phyloP scores from a whole-genome alignment of 2,113 vertebrate species.

The Zapornia atra region DNA sequence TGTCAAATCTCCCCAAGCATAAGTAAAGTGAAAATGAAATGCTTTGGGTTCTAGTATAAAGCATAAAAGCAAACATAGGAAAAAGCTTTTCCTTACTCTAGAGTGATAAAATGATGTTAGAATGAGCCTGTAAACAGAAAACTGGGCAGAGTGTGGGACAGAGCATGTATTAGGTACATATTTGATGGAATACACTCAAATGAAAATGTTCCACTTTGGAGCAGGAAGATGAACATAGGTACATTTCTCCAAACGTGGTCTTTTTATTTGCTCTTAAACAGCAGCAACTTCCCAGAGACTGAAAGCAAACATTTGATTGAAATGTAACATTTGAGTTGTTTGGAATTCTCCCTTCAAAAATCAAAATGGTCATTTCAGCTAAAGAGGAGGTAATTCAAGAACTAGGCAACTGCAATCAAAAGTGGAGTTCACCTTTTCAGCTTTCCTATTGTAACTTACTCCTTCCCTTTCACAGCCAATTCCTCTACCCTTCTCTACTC shows the following conservation, averaged over 20 bases:
- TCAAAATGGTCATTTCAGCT: background rate
- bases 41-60: background rate
- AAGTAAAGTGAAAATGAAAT: background rate
- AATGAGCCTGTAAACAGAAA: background rate
- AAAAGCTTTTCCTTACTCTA: background rate
- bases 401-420: background rate
- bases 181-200: fast-evolving
- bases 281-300: background rate
- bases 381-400: background rate
- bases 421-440: background rate
- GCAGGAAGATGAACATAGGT: fast-evolving
- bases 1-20: background rate
- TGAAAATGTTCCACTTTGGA: fast-evolving
- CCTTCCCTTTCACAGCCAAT: background rate
- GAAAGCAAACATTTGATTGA: background rate
- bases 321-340: background rate
- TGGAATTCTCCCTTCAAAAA: background rate
- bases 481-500: background rate
- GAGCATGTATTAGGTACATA: fast-evolving
- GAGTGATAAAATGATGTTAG: background rate
- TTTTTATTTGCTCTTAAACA: background rate
- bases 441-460: background rate
- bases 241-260: background rate
- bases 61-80: background rate
- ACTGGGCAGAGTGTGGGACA: fast-evolving